phyloP scores from a whole-genome alignment of 2,797 vertebrate species.

The Oceanodroma leucorhoa region DNA sequence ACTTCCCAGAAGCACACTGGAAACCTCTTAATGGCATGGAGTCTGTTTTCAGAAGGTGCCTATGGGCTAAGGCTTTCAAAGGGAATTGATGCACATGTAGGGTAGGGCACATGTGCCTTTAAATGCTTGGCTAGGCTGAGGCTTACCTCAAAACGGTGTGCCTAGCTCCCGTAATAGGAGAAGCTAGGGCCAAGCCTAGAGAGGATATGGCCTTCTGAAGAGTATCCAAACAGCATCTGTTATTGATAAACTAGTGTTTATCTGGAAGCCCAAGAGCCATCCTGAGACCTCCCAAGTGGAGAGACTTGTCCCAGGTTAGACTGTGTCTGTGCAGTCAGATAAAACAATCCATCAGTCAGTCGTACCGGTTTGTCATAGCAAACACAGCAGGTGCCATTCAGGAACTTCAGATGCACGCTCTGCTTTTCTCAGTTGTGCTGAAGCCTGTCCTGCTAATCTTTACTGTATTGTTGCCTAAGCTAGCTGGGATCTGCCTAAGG shows the following conservation, averaged over 20 bases:
- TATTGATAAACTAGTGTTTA: background rate
- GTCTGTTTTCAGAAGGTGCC: background rate
- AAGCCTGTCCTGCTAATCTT: background rate
- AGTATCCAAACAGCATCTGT: background rate
- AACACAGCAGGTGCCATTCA: background rate
- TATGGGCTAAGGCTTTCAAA: background rate
- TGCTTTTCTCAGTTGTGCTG: background rate
- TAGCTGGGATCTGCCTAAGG: background rate
- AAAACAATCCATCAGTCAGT: background rate
- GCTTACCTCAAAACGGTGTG: background rate
- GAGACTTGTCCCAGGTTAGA: background rate
- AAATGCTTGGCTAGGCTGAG: background rate
- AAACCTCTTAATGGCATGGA: background rate
- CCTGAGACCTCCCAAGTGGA: conserved; percentile 22
- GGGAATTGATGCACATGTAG: background rate
- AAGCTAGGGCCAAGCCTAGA: background rate
- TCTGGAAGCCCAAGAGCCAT: background rate
- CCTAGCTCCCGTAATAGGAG: background rate
- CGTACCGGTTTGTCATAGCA: background rate
- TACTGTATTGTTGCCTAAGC: background rate
- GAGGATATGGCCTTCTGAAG: background rate
- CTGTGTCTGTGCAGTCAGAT: background rate
- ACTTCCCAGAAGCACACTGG: background rate
- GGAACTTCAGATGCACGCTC: background rate
- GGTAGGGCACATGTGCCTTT: background rate